Percentiles rank a stretch among this genome's conserved stretches.
These are phyloP conservation scores for Trogon surrucura DNA, from an alignment of 2,113 vertebrate genomes.

Conservation along the genomic window DNA sequence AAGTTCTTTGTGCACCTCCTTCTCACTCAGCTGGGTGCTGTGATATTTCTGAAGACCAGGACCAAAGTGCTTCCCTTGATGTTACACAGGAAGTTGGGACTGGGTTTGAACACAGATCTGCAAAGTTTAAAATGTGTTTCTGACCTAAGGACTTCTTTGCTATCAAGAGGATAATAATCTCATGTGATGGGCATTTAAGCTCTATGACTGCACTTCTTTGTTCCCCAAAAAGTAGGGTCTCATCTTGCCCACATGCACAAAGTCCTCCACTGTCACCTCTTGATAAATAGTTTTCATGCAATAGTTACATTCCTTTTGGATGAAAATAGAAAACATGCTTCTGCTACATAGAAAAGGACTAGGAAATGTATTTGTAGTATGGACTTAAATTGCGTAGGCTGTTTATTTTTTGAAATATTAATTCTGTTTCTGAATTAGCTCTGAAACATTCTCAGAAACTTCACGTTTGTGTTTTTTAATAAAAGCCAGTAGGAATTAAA, in stretches of 20 bases:
- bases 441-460: not conserved
- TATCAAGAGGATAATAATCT: not conserved
- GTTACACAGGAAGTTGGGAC: not conserved
- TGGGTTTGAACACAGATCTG: not conserved
- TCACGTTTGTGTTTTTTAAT: not conserved
- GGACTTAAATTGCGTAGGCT: accelerated
- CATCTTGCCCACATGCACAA: not conserved
- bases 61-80: not conserved
- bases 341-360: not conserved
- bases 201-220: not conserved
- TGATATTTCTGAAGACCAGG: not conserved
- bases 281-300: not conserved
- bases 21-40: not conserved
- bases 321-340: not conserved
- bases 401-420: not conserved
- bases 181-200: not conserved
- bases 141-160: not conserved
- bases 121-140: not conserved
- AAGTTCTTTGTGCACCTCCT: not conserved
- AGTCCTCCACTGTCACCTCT: not conserved
- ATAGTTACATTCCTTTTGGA: not conserved
- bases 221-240: not conserved
- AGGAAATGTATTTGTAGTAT: not conserved
- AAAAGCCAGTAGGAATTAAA: not conserved
- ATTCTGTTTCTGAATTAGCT: not conserved